These are phyloP conservation scores for Plestiodon gilberti DNA, from an alignment of 2,113 vertebrate species.

Conservation along the genomic window DNA sequence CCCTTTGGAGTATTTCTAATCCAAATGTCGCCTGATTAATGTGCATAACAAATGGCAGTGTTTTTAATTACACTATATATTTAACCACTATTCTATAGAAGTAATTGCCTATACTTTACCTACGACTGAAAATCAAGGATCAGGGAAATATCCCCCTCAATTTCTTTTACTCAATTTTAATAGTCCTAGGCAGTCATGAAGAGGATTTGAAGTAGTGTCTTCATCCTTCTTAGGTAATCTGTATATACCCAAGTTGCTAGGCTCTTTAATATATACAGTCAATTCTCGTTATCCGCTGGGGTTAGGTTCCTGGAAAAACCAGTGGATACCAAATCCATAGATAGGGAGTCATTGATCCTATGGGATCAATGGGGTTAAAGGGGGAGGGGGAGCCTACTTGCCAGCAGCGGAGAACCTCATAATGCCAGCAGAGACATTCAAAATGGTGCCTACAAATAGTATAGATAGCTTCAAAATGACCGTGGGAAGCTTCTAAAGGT, in stretches of 20 bases:
- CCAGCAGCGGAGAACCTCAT: no score
- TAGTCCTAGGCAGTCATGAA: constrained; percentile 31
- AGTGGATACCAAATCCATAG: no score
- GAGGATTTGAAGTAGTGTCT: not conserved
- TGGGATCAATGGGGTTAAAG: no score
- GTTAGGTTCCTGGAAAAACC: no score
- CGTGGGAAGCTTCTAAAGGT: no score
- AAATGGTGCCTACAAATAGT: no score
- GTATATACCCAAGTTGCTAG: constrained; percentile 8
- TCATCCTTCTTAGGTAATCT: constrained; percentile 34
- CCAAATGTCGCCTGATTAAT: constrained; percentile 38
- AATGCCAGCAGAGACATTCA: no score
- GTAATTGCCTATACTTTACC: constrained; percentile 44
- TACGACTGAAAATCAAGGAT: constrained; percentile 39
- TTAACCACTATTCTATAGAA: constrained; percentile 34
- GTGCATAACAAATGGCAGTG: constrained; percentile 43
- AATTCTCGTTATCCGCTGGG: no score
- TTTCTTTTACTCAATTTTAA: constrained; percentile 42
- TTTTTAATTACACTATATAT: constrained; percentile 56
- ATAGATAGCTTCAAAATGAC: no score
- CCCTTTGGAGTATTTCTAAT: constrained; percentile 52
- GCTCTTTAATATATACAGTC: constrained; percentile 8
- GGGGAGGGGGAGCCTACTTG: no score
- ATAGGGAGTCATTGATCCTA: no score
- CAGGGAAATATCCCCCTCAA: constrained; percentile 41